These are phyloP conservation scores for Stichodactyla helianthus DNA, from an alignment of 64 coral and sea anemone species.

Conservation along the genomic window DNA sequence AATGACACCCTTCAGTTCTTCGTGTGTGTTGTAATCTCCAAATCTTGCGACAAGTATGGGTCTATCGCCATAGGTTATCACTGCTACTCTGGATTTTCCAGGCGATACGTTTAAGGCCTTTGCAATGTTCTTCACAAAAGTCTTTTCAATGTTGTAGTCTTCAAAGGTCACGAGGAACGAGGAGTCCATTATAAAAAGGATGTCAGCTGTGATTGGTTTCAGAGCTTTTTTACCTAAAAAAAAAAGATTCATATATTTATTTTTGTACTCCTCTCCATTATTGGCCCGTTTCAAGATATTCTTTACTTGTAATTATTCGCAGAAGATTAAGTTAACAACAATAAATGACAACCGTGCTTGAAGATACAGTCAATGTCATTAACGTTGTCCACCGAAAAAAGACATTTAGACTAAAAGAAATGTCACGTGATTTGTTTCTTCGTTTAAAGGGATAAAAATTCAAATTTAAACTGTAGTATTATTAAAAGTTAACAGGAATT, in stretches of 20 bases:
- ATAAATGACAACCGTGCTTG: too few species aligned
- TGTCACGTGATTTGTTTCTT: too few species aligned
- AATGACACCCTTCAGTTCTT: background rate
- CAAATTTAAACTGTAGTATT: too few species aligned
- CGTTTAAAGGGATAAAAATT: too few species aligned
- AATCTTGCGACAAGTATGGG: slow-evolving; percentile 29
- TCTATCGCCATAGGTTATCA: slow-evolving; percentile 41
- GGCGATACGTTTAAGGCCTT: slow-evolving; percentile 61
- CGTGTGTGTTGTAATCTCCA: slow-evolving; percentile 18
- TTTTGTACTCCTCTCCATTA: too few species aligned
- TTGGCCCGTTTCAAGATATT: too few species aligned
- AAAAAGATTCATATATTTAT: background rate
- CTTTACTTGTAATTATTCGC: too few species aligned
- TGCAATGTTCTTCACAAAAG: slow-evolving; percentile 61
- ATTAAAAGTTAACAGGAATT: too few species aligned
- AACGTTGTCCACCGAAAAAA: too few species aligned
- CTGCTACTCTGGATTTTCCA: slow-evolving; percentile 44
- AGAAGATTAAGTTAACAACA: too few species aligned
- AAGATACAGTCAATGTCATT: too few species aligned
- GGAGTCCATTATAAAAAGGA: slow-evolving; percentile 70
- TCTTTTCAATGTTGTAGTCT: slow-evolving; percentile 36
- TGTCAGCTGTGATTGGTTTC: slow-evolving; percentile 25
- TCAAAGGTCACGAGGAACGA: slow-evolving; percentile 27
- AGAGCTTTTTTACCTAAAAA: slow-evolving; percentile 18
- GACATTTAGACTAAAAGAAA: too few species aligned